Conservation (phyloP, 2,888 invertebrate genomes). For the Aspidapion aeneum region DNA sequence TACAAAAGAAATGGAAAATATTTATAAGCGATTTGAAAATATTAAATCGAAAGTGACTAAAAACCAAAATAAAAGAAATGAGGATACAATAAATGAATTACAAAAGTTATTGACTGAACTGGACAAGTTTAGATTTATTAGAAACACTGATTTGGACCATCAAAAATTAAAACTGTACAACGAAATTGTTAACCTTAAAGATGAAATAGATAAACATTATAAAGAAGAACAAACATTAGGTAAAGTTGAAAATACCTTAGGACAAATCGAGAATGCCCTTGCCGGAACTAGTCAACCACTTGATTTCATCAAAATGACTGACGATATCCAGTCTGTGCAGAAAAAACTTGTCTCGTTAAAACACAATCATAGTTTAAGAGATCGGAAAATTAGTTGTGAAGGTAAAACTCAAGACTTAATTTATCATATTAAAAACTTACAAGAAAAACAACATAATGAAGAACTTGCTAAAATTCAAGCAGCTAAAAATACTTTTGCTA, state of each 20-base stretch:
- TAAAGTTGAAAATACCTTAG: conserved; percentile 22
- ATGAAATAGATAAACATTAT: conserved; percentile 28
- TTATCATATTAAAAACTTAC: conserved; percentile 18
- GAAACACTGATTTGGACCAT: conserved; percentile 24
- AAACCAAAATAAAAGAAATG: conserved; percentile 24
- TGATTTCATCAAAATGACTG: conserved; percentile 12
- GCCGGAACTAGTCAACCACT: background rate
- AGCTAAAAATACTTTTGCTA: conserved; percentile 19
- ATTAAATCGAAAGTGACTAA: conserved; percentile 26
- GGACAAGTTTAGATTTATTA: conserved; percentile 26
- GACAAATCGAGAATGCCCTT: conserved; percentile 5
- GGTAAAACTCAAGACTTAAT: conserved; percentile 20
- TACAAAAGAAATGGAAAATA: conserved; percentile 23
- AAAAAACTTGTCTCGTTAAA: conserved; percentile 13
- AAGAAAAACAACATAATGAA: conserved; percentile 10
- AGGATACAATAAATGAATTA: conserved; percentile 26
- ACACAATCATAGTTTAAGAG: conserved; percentile 7
- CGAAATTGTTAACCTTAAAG: conserved; percentile 28
- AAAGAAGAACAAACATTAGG: conserved; percentile 27
- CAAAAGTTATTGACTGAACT: conserved; percentile 24
- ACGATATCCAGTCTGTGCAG: conserved; percentile 16
- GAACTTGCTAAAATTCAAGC: background rate
- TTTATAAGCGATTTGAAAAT: conserved; percentile 24
- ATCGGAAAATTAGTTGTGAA: conserved; percentile 22
- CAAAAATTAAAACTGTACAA: conserved; percentile 26